Evolutionary conservation across 2,797 vertebrate genomes (phyloP).

Genomic region (Alauda arvensis): DNA sequence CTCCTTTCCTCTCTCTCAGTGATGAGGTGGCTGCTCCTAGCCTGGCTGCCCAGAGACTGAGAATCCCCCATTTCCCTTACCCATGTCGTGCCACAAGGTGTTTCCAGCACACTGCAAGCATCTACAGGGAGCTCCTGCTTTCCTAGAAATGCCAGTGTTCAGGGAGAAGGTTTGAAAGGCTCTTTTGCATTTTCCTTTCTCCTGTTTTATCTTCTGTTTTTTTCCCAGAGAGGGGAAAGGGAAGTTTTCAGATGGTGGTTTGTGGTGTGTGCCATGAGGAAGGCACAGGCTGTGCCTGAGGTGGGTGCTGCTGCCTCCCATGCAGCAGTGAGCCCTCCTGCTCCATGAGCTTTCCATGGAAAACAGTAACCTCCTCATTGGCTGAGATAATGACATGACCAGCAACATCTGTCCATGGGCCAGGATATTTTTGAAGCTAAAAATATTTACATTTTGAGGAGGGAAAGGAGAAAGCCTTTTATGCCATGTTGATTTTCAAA

Average conservation of each 20-base stretch:
- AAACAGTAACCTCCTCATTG: not conserved
- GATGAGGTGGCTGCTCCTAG: not conserved
- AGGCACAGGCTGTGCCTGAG: not conserved
- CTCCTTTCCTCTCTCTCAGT: not conserved
- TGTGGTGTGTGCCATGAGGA: accelerated
- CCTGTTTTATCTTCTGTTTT: not conserved
- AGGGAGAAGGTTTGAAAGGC: not conserved
- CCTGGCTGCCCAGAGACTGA: not conserved
- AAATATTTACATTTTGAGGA: not conserved
- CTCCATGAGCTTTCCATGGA: not conserved
- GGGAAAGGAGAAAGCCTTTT: not conserved
- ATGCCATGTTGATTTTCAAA: constrained; percentile 6
- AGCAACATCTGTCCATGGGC: not conserved
- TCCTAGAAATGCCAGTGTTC: not conserved
- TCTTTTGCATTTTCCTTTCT: not conserved
- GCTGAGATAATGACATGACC: not conserved
- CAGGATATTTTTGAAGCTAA: not conserved
- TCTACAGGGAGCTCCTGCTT: not conserved
- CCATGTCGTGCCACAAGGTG: accelerated
- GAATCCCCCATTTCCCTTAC: accelerated
- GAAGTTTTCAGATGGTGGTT: not conserved
- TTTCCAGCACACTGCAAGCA: not conserved
- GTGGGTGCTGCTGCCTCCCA: not conserved
- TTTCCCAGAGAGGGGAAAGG: not conserved
- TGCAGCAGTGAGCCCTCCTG: not conserved